Percentiles rank a stretch among this genome's conserved stretches.
Evolutionary conservation across 2,113 vertebrate species (phyloP).

Genomic region (Oncorhynchus nerka): DNA sequence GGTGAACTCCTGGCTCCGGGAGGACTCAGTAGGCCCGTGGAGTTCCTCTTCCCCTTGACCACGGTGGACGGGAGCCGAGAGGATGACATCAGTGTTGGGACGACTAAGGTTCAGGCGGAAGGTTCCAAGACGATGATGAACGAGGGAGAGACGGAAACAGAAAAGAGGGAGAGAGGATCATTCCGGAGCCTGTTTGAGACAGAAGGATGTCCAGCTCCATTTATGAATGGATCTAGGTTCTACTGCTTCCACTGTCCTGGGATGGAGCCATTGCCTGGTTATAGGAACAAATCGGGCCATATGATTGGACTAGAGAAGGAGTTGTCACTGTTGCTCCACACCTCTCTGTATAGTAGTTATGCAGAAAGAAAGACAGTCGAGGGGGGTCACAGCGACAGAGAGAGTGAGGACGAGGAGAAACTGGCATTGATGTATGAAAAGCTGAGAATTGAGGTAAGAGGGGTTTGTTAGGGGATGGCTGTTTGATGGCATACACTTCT

Average conservation of each 20-base stretch:
- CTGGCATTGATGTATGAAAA: slow-evolving; percentile 80
- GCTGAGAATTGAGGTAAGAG: slow-evolving; percentile 79
- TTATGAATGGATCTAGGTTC: slow-evolving; percentile 61
- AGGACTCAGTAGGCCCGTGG: slow-evolving; percentile 18
- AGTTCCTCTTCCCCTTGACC: slow-evolving; percentile 67
- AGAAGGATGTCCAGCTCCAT: slow-evolving; percentile 72
- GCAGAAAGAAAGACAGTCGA: slow-evolving; percentile 15
- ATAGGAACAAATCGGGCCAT: slow-evolving; percentile 37
- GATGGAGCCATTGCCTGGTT: slow-evolving; percentile 17
- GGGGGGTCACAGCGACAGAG: slow-evolving; percentile 7
- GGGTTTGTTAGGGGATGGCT: neutral
- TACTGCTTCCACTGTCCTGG: slow-evolving; percentile 72
- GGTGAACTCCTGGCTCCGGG: slow-evolving; percentile 40
- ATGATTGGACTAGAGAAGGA: slow-evolving; percentile 34
- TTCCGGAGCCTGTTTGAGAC: slow-evolving; percentile 79
- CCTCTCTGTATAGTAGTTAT: slow-evolving; percentile 40
- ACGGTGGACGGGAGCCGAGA: slow-evolving; percentile 71
- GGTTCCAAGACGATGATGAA: slow-evolving; percentile 1
- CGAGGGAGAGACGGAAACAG: slow-evolving; percentile 10
- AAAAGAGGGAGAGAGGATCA: slow-evolving; percentile 65
- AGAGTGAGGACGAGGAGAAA: slow-evolving; percentile 75
- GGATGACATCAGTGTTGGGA: slow-evolving; percentile 72
- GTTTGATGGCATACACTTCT: neutral
- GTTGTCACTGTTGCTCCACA: slow-evolving; percentile 10
- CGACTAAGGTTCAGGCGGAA: neutral